Percentiles rank a stretch among this genome's conserved stretches.
phyloP scores from a whole-genome alignment of 1,140 invertebrate genomes.

The Neotoxoptera formosana region DNA sequence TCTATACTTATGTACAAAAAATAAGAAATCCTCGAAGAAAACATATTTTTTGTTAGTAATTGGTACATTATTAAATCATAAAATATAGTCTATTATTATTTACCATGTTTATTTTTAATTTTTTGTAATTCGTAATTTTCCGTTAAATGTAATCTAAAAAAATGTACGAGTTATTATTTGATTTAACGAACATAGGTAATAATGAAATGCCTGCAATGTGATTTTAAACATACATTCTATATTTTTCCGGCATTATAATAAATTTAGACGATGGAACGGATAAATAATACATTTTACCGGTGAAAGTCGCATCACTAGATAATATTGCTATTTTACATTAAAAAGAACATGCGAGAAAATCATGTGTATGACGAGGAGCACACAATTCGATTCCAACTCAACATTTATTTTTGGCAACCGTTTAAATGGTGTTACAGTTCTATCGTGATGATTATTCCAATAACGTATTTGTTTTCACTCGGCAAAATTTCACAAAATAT shows the following conservation, averaged over 20 bases:
- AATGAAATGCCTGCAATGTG: background rate
- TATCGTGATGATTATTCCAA: conserved; percentile 3
- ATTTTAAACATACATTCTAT: background rate
- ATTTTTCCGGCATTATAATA: background rate
- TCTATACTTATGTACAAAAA: background rate
- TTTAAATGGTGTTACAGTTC: conserved; percentile 36
- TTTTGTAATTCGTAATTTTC: background rate
- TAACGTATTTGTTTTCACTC: conserved; percentile 38
- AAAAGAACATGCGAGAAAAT: background rate
- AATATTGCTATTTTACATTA: background rate
- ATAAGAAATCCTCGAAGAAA: background rate
- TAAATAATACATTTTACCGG: conserved; percentile 17
- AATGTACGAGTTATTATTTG: background rate
- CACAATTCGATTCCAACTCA: conserved; percentile 7
- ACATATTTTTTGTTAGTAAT: background rate
- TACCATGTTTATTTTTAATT: background rate
- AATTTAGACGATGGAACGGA: background rate
- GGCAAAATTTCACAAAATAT: conserved; percentile 30
- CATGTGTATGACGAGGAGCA: background rate
- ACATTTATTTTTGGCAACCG: conserved; percentile 39
- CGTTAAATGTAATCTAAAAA: background rate
- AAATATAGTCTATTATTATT: background rate
- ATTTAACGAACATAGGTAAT: background rate
- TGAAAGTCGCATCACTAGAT: conserved; percentile 22
- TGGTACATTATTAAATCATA: background rate